Conservation (phyloP, 2,113 vertebrate genomes). For the Anarrhichthys ocellatus region DNA sequence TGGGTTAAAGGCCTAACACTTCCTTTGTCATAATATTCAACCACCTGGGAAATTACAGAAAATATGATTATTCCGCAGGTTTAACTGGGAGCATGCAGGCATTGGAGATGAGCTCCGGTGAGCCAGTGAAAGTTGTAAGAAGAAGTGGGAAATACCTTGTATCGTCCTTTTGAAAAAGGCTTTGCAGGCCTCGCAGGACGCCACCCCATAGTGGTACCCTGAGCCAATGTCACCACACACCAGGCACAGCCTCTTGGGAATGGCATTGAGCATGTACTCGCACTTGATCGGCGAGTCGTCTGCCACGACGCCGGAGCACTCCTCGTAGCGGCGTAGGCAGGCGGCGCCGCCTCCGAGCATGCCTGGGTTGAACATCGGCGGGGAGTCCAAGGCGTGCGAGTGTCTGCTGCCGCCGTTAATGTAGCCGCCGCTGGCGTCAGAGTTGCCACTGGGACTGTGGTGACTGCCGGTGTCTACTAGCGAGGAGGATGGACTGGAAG, state of each 20-base stretch:
- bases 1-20: not conserved
- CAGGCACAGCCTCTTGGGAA: constrained; percentile 96
- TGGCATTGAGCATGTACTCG: constrained; percentile 96
- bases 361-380: constrained; percentile 89
- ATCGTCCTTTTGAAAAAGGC: constrained; percentile 99
- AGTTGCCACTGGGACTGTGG: constrained; percentile 94
- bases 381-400: constrained; percentile 91
- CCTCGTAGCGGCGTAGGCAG: constrained; percentile 93
- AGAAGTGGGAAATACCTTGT: constrained; percentile 89
- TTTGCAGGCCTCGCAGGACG: constrained; percentile 99
- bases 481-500: constrained; percentile 92
- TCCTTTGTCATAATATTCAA: constrained; percentile 2
- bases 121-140: constrained; percentile 26
- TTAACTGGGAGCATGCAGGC: not conserved
- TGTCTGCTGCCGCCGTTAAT: constrained; percentile 87
- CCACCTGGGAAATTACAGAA: constrained; percentile 19
- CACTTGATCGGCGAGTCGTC: constrained; percentile 95
- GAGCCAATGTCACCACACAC: constrained; percentile 98
- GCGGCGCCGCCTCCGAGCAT: constrained; percentile 85
- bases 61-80: not conserved
- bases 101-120: constrained; percentile 16
- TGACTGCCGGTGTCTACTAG: constrained; percentile 93
- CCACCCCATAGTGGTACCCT: constrained; percentile 98
- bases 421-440: constrained; percentile 92
- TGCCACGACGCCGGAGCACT: constrained; percentile 88